Evolutionary conservation across 92 coral and sea anemone species (phyloP).

Genomic region (Actinernus sp.): DNA sequence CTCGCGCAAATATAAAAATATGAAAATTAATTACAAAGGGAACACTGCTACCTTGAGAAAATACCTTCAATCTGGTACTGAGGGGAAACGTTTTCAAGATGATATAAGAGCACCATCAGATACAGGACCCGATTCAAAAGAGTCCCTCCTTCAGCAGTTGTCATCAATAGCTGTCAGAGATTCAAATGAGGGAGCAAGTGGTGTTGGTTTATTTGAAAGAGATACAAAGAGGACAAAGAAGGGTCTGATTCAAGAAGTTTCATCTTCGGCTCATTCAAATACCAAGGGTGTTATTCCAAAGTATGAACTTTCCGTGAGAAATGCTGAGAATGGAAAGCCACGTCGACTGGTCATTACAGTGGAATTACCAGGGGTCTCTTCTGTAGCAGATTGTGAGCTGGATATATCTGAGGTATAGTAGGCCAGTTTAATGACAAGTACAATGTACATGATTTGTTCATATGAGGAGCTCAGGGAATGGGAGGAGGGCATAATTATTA

Average conservation of each 20-base stretch:
- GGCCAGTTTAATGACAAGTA: too few relatives aligned
- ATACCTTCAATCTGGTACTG: slow-evolving; percentile 40
- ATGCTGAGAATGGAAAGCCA: slow-evolving; percentile 63
- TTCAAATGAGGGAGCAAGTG: slow-evolving; percentile 21
- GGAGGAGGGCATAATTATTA: too few relatives aligned
- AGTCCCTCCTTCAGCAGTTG: slow-evolving; percentile 66
- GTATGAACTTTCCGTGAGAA: slow-evolving; percentile 55
- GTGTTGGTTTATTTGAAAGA: slow-evolving; percentile 55
- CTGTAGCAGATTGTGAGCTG: slow-evolving; percentile 87
- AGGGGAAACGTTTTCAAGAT: slow-evolving; percentile 13
- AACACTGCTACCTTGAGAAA: slow-evolving; percentile 63
- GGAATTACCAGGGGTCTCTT: slow-evolving; percentile 74
- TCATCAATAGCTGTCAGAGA: slow-evolving; percentile 81
- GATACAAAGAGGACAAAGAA: slow-evolving; percentile 48
- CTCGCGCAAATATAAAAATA: slow-evolving; percentile 77
- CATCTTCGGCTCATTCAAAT: slow-evolving; percentile 27
- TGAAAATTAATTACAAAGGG: slow-evolving; percentile 81
- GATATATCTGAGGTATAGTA: slow-evolving; percentile 87
- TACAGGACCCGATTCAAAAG: slow-evolving; percentile 33
- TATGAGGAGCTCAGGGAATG: too few relatives aligned
- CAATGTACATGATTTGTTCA: too few relatives aligned
- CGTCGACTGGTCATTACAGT: slow-evolving; percentile 65
- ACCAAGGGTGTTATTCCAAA: slow-evolving; percentile 34
- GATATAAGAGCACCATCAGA: slow-evolving; percentile 7
- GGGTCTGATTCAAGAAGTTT: slow-evolving; percentile 81